Base-by-base conservation (phyloP, 2,888 invertebrate species). In the Blomia tropicalis region DNA sequence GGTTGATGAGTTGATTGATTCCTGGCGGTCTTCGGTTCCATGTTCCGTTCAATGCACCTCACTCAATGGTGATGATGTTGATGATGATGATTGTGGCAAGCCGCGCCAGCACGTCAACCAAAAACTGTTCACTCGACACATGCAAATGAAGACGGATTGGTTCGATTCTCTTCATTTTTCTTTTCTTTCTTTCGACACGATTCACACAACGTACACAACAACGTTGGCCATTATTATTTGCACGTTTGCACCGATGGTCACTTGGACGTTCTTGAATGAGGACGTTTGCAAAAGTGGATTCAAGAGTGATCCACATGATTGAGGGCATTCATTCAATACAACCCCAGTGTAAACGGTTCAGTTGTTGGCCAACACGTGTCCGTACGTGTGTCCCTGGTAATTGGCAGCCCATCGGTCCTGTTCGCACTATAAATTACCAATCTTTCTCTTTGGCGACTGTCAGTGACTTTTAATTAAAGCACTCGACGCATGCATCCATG, bases 91-190 rank as follows among this genome's bases (percentile, higher is more conserved):
- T n/a, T n/a, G n/a, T n/a, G n/a, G n/a, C n/a, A n/a, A n/a, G n/a
- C n/a, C n/a, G n/a, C n/a, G n/a, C n/a, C n/a, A n/a, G n/a, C n/a
- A n/a, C n/a, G n/a, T n/a, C n/a, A n/a, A n/a, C n/a, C n/a, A n/a
- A n/a, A n/a, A n/a, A 14, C 41, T n/a, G 41, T 41, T n/a, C 2
- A 17, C 14, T 4, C 17, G 51, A n/a, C 4, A 14, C 29, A 56
- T 56, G 56, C 56, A 56, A 56, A 56, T 56, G 56, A 56, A 56
- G 56, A 56, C 29, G 56, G 23, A 56, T 51, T 51, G 51, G 14
- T 4, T 30, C 25, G 22, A n/a, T n/a, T n/a, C n/a, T n/a, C n/a
- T n/a, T n/a, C n/a, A n/a, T n/a, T n/a, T n/a, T n/a, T n/a, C n/a
- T n/a, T n/a, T n/a, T n/a, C n/a, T n/a, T n/a, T n/a, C n/a, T n/a